A percentile compares a stretch with the other conserved stretches of the same genome.
These are phyloP conservation scores for Hycleus phaleratus DNA, from an alignment of 1,140 invertebrate species.

Conservation along the genomic window DNA sequence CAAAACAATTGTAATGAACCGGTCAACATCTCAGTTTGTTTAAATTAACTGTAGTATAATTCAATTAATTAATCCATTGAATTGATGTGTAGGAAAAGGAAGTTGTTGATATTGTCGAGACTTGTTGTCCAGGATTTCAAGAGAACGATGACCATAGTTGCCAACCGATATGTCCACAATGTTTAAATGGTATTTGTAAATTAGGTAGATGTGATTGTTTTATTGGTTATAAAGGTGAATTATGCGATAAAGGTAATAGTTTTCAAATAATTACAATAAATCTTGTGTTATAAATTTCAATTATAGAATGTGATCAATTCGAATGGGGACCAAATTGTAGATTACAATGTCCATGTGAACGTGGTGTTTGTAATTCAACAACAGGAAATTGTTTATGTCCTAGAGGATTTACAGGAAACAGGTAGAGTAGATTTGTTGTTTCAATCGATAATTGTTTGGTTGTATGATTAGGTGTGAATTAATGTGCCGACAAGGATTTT, in stretches of 20 bases:
- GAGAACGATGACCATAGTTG: conserved; percentile 43
- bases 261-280: neutral
- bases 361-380: conserved; percentile 10
- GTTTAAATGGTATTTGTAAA: conserved; percentile 43
- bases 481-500: conserved; percentile 35
- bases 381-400: conserved; percentile 17
- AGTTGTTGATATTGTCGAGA: conserved; percentile 41
- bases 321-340: conserved; percentile 21
- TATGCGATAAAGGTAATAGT: neutral
- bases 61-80: neutral
- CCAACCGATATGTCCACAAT: conserved; percentile 43
- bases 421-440: conserved; percentile 28
- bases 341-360: conserved; percentile 12
- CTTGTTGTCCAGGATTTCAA: conserved; percentile 47
- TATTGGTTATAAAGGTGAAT: conserved; percentile 19
- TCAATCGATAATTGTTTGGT: conserved; percentile 31
- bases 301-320: conserved; percentile 34
- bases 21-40: neutral
- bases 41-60: neutral
- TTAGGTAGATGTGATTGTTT: conserved; percentile 36
- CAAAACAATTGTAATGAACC: too few relatives aligned
- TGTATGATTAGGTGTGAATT: conserved; percentile 39
- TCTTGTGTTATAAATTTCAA: neutral
- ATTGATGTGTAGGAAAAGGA: conserved; percentile 41
- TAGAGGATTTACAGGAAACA: conserved; percentile 16